Evolutionary conservation across 2,888 invertebrate genomes (phyloP).

Genomic region (Cactoblastis cactorum): DNA sequence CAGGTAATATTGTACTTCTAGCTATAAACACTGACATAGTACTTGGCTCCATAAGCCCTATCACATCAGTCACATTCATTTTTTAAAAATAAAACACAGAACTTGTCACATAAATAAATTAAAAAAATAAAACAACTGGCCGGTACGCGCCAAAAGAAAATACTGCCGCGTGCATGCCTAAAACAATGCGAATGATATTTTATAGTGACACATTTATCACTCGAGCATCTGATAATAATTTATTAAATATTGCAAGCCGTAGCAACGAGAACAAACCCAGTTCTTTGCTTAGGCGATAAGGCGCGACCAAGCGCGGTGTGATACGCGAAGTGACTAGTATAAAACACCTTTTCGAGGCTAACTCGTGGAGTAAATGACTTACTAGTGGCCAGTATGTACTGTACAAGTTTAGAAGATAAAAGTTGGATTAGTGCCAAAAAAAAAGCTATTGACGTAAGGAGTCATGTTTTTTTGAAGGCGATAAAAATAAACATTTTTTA

Average conservation of each 20-base stretch:
- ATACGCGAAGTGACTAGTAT: slow-evolving; percentile 33
- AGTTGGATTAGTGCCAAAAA: slow-evolving; percentile 22
- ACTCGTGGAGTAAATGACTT: slow-evolving; percentile 19
- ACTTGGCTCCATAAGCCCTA: slow-evolving; percentile 12
- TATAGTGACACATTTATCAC: slow-evolving; percentile 47
- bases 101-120: slow-evolving; percentile 23
- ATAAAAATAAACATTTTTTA: slow-evolving; percentile 10
- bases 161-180: slow-evolving; percentile 38
- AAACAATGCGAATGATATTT: slow-evolving; percentile 28
- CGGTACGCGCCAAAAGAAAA: slow-evolving; percentile 30
- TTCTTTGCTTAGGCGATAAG: slow-evolving; percentile 24
- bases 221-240: slow-evolving; percentile 48
- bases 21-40: slow-evolving; percentile 17
- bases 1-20: slow-evolving; percentile 26
- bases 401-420: slow-evolving; percentile 18
- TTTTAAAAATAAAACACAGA: slow-evolving; percentile 26
- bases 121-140: slow-evolving; percentile 23
- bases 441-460: slow-evolving; percentile 4
- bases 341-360: slow-evolving; percentile 26
- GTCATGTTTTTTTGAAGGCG: not conserved
- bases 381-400: slow-evolving; percentile 19
- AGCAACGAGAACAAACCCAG: slow-evolving; percentile 20
- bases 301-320: slow-evolving; percentile 45
- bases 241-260: slow-evolving; percentile 31
- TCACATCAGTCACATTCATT: slow-evolving; percentile 42